Conservation (phyloP, 2,797 vertebrate genomes). For the Syngnathus acus region DNA sequence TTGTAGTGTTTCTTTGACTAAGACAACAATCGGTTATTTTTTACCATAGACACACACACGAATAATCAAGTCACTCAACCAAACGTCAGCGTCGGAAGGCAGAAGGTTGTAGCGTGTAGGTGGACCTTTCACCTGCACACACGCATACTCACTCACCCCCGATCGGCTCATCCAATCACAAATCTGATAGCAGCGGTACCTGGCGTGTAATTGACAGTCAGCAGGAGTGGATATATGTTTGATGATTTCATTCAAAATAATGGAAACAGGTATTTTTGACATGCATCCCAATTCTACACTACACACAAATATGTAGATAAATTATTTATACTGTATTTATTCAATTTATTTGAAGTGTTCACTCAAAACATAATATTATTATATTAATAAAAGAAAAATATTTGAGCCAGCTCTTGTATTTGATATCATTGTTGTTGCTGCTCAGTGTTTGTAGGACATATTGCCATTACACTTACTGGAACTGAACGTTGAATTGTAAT, state of each 20-base stretch:
- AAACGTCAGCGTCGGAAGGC: neutral
- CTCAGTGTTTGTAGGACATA: neutral
- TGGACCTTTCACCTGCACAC: neutral
- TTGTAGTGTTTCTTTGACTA: neutral
- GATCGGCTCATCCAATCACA: neutral
- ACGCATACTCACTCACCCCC: neutral
- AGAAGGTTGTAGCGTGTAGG: neutral
- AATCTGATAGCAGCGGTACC: neutral
- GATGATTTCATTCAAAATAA: neutral
- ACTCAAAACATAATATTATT: neutral
- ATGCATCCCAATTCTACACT: too few relatives aligned
- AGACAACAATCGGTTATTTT: neutral
- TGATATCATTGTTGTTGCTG: neutral
- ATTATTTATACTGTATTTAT: neutral
- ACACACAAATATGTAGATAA: neutral
- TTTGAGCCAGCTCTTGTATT: neutral
- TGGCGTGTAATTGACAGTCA: neutral
- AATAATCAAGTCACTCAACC: neutral
- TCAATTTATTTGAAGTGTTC: neutral
- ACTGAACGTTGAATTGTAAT: neutral
- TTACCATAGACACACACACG: neutral
- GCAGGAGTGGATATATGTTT: neutral
- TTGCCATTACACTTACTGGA: neutral
- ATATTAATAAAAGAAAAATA: neutral
- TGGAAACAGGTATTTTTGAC: too few relatives aligned